Conservation (phyloP, 2,797 vertebrate species). For the Gymnothorax reevesii region DNA sequence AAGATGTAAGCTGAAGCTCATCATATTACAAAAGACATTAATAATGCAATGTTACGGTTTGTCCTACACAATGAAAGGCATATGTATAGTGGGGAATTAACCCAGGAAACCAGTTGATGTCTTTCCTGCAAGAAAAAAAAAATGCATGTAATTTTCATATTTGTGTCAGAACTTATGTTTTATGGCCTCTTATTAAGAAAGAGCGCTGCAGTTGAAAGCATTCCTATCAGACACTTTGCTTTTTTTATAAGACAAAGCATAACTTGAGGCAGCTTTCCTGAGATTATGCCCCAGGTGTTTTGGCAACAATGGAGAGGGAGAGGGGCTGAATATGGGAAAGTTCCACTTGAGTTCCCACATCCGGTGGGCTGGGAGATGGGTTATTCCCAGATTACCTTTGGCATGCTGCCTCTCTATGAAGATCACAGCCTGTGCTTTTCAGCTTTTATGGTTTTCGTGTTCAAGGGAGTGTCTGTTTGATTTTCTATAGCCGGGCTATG, state of each 20-base stretch:
- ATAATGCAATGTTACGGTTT: background rate
- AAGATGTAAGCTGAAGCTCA: background rate
- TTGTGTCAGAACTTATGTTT: background rate
- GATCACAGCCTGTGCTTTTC: background rate
- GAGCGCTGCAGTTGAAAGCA: background rate
- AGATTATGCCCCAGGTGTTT: conserved; percentile 46
- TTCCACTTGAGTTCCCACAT: background rate
- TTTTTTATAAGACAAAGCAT: conserved; percentile 33
- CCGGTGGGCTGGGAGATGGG: background rate
- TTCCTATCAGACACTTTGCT: conserved; percentile 33
- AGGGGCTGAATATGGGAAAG: conserved; percentile 4
- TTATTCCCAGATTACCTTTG: background rate
- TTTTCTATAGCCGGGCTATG: background rate
- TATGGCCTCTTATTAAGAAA: background rate
- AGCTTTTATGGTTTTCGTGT: background rate
- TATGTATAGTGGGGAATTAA: no score
- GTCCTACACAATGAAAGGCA: background rate
- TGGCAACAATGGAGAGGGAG: conserved; percentile 42
- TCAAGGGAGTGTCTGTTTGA: background rate
- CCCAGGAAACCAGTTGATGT: no score
- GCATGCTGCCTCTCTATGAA: background rate
- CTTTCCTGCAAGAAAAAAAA: background rate
- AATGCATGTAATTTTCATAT: background rate
- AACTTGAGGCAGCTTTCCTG: conserved; percentile 36
- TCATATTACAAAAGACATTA: background rate